Evolutionary conservation across 2,797 vertebrate genomes (phyloP).

Genomic region (Balearica regulorum): DNA sequence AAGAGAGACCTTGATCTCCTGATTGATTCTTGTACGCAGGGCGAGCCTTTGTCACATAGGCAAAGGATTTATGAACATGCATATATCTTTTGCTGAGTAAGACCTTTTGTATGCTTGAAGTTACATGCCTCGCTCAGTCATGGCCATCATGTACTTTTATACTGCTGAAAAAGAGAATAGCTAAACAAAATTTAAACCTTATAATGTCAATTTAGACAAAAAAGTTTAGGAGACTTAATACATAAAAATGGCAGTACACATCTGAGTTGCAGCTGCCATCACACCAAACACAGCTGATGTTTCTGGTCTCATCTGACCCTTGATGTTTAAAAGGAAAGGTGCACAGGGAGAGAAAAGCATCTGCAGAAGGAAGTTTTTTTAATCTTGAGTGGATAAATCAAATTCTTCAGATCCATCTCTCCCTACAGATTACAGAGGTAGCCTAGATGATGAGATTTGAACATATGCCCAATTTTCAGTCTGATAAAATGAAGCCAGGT

Average conservation of each 20-base stretch:
- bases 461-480: neutral
- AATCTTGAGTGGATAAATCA: neutral
- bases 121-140: neutral
- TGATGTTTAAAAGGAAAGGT: neutral
- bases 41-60: neutral
- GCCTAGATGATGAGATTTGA: neutral
- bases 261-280: neutral
- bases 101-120: neutral
- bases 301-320: neutral
- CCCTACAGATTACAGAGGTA: neutral
- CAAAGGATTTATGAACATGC: constrained; percentile 14
- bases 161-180: neutral
- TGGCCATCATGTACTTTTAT: neutral
- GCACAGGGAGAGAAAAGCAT: neutral
- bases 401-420: neutral
- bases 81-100: constrained; percentile 2
- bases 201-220: neutral
- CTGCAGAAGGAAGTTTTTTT: neutral
- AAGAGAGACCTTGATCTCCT: constrained; percentile 16
- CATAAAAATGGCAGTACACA: neutral
- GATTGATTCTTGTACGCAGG: neutral
- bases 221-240: neutral
- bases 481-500: neutral
- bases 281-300: neutral
- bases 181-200: neutral